These are phyloP conservation scores for Melanotaenia parkinsoni DNA, from an alignment of 2,797 vertebrate species.

Conservation along the genomic window DNA sequence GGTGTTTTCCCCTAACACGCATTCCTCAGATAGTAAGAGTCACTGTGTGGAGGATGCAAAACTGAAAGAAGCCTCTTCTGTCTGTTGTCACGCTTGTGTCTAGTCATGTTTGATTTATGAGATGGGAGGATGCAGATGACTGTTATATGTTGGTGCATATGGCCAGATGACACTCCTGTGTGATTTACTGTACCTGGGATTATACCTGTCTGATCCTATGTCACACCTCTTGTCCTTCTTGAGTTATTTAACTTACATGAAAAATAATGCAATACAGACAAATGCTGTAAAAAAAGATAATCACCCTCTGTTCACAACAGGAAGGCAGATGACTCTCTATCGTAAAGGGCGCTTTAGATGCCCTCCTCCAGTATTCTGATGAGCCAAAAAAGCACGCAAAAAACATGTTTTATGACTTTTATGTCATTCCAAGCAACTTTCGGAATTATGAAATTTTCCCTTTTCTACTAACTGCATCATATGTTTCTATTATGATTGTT, in stretches of 20 bases:
- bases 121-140: slow-evolving; percentile 30
- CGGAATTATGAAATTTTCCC: slow-evolving; percentile 30
- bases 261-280: slow-evolving; percentile 1
- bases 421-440: slow-evolving; percentile 23
- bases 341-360: slow-evolving; percentile 16
- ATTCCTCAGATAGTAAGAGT: slow-evolving; percentile 61
- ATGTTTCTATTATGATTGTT: background rate
- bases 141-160: slow-evolving; percentile 43
- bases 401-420: slow-evolving; percentile 35
- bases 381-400: slow-evolving; percentile 35
- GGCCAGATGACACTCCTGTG: slow-evolving; percentile 34
- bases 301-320: slow-evolving; percentile 4
- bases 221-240: slow-evolving; percentile 21
- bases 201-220: slow-evolving; percentile 36
- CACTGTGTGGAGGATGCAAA: slow-evolving; percentile 42
- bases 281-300: slow-evolving; percentile 3
- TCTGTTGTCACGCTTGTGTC: slow-evolving; percentile 39
- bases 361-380: slow-evolving; percentile 38
- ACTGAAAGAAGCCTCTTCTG: slow-evolving; percentile 28
- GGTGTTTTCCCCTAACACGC: slow-evolving; percentile 63
- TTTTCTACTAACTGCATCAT: slow-evolving; percentile 32
- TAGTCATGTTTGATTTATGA: slow-evolving; percentile 62
- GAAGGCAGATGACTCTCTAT: slow-evolving; percentile 7
- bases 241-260: slow-evolving; percentile 8
- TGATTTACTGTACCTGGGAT: slow-evolving; percentile 49